phyloP scores from a whole-genome alignment of 2,797 vertebrate species.

The Zenarchopterus dispar region DNA sequence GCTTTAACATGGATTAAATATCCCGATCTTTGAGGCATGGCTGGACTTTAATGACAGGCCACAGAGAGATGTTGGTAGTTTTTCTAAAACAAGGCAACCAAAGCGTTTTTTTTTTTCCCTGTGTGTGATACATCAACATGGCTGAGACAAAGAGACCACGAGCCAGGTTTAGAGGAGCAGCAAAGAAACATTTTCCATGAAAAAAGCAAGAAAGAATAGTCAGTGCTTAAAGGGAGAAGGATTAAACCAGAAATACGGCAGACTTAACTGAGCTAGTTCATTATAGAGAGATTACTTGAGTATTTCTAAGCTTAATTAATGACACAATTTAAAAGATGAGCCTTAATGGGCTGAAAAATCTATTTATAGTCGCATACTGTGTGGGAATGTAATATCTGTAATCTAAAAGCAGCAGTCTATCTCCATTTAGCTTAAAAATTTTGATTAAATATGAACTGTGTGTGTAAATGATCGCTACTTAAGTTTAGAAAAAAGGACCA shows the following conservation, averaged over 20 bases:
- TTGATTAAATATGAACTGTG: constrained; percentile 37
- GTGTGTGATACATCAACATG: too few relatives aligned
- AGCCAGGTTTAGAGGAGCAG: constrained; percentile 3
- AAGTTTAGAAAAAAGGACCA: constrained; percentile 27
- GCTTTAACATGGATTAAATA: too few relatives aligned
- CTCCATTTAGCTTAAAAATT: constrained; percentile 42
- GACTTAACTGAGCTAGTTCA: constrained; percentile 63
- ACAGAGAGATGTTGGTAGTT: too few relatives aligned
- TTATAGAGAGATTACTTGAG: constrained; percentile 65
- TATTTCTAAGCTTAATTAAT: constrained; percentile 69
- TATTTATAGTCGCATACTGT: constrained; percentile 53
- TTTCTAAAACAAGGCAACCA: too few relatives aligned
- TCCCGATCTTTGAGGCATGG: too few relatives aligned
- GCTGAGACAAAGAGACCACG: constrained; percentile 1
- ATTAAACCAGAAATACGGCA: constrained; percentile 59
- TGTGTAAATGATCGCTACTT: constrained; percentile 31
- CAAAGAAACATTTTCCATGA: not conserved
- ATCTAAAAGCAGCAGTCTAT: constrained; percentile 22
- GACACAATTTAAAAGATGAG: constrained; percentile 65
- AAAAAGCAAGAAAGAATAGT: not conserved
- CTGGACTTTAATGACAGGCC: too few relatives aligned
- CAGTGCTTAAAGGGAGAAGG: constrained; percentile 34
- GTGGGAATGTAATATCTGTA: constrained; percentile 20
- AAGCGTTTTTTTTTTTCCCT: too few relatives aligned
- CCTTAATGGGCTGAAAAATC: constrained; percentile 55